Percentiles rank a stretch among this genome's conserved stretches.
Conservation (phyloP, 2,888 invertebrate genomes). For the Odontothrips loti region DNA sequence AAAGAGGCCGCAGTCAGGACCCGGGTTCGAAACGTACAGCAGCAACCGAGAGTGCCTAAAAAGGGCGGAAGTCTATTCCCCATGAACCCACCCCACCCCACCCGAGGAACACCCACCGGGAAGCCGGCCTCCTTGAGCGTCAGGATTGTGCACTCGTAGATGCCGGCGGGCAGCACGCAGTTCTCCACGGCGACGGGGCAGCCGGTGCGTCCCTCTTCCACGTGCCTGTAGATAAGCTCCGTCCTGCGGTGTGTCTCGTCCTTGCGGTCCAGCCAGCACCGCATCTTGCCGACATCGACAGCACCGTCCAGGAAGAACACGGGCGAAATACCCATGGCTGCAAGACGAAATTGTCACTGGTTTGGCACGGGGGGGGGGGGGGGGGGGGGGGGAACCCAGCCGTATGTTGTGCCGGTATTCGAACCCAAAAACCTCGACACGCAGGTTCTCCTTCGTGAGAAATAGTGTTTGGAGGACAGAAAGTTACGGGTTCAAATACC, state of each 20-base stretch:
- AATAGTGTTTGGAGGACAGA: not conserved
- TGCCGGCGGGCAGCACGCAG: not conserved
- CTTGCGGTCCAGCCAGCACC: slow-evolving; percentile 2
- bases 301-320: not conserved
- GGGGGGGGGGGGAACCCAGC: too few relatives aligned
- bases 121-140: not conserved
- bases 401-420: too few relatives aligned
- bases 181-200: not conserved
- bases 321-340: not conserved
- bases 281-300: not conserved
- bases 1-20: too few relatives aligned
- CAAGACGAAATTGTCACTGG: not conserved
- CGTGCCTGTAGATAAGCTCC: not conserved
- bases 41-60: too few relatives aligned
- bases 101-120: too few relatives aligned
- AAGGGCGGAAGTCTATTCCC: too few relatives aligned
- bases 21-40: too few relatives aligned
- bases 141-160: not conserved
- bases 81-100: too few relatives aligned
- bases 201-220: not conserved
- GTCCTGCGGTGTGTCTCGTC: not conserved
- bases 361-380: too few relatives aligned
- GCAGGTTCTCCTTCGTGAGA: not conserved
- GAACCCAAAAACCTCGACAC: not conserved
- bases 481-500: too few relatives aligned